phyloP scores from a whole-genome alignment of 2,888 invertebrate genomes.

The Plebejus melissa region DNA sequence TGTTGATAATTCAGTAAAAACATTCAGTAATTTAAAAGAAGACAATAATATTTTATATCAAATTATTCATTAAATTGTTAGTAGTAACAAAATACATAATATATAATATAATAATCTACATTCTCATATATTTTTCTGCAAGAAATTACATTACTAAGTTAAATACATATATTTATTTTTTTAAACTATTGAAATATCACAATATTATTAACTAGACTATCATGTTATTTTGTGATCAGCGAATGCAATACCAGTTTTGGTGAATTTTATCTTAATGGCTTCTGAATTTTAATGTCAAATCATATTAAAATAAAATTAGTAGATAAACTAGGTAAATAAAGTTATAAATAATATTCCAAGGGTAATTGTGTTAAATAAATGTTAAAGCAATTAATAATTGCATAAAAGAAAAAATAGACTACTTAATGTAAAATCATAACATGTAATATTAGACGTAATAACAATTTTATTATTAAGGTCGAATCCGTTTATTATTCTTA shows the following conservation, averaged over 20 bases:
- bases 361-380: slow-evolving; percentile 8
- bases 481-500: neutral
- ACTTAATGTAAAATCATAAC: neutral
- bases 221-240: neutral
- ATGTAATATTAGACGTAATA: slow-evolving; percentile 9
- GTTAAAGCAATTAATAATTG: neutral
- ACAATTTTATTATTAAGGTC: neutral
- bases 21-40: neutral
- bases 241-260: slow-evolving; percentile 12
- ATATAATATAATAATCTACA: neutral
- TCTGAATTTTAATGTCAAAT: neutral
- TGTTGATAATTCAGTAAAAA: neutral
- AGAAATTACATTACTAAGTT: no score
- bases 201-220: neutral
- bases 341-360: neutral
- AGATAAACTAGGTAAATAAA: neutral
- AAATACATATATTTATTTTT: no score
- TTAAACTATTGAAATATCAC: no score
- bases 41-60: neutral
- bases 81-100: neutral
- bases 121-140: no score
- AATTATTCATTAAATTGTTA: no score
- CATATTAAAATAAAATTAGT: slow-evolving; percentile 9
- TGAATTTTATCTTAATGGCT: slow-evolving; percentile 9
- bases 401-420: neutral